These are phyloP conservation scores for Sparidentex hasta DNA, from an alignment of 2,797 vertebrate species.

Conservation along the genomic window DNA sequence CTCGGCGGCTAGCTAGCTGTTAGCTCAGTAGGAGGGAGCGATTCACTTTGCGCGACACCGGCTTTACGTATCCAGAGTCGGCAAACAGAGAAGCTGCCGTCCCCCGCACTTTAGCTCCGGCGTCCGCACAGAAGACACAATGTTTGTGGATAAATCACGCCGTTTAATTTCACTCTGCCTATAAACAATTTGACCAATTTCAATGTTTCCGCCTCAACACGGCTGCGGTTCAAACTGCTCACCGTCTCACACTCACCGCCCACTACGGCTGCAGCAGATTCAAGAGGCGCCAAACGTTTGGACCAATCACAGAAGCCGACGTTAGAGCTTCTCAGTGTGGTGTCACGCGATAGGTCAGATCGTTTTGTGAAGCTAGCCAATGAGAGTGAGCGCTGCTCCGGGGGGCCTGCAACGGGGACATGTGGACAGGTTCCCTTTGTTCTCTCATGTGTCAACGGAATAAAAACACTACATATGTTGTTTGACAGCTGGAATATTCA, in stretches of 20 bases:
- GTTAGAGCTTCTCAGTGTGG: constrained; percentile 42
- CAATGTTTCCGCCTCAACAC: constrained; percentile 77
- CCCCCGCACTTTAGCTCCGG: not conserved
- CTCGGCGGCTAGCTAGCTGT: constrained; percentile 75
- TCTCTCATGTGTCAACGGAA: constrained; percentile 72
- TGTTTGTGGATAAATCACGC: not conserved
- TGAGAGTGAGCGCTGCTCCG: constrained; percentile 29
- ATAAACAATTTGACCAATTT: constrained; percentile 17
- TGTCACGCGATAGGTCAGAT: constrained; percentile 48
- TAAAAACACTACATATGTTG: constrained; percentile 13
- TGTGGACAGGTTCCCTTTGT: constrained; percentile 86
- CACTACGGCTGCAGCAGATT: constrained; percentile 77
- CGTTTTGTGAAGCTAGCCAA: constrained; percentile 59
- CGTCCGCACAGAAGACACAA: fast-evolving
- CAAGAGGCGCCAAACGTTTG: constrained; percentile 87
- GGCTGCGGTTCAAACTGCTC: constrained; percentile 79
- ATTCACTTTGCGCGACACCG: constrained; percentile 74
- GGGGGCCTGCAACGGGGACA: constrained; percentile 72
- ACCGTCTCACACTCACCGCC: constrained; percentile 76
- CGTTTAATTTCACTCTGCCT: constrained; percentile 11
- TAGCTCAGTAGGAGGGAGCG: constrained; percentile 67
- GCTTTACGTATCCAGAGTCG: constrained; percentile 55
- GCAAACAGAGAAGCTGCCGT: constrained; percentile 32
- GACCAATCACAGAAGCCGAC: constrained; percentile 75
- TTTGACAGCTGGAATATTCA: not conserved